phyloP scores from a whole-genome alignment of 2,888 invertebrate species.

The Pocota personata region DNA sequence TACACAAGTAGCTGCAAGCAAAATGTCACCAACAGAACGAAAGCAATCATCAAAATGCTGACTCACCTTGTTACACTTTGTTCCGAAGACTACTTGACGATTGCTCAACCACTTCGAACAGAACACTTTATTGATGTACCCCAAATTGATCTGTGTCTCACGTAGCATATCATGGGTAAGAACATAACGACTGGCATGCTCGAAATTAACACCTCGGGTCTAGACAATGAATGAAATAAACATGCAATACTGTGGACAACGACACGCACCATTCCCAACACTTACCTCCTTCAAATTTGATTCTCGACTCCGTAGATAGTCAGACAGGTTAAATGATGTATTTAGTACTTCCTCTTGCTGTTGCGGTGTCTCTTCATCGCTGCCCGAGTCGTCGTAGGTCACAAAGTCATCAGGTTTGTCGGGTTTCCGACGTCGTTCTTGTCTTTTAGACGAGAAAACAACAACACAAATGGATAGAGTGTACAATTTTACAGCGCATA shows the following conservation, averaged over 20 bases:
- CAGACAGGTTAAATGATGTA: conserved; percentile 93
- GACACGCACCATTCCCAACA: background rate
- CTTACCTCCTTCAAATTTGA: conserved; percentile 87
- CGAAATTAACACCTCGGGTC: conserved; percentile 87
- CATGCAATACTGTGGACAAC: no score
- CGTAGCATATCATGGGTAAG: conserved; percentile 94
- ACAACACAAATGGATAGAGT: background rate
- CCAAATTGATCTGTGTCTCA: conserved; percentile 91
- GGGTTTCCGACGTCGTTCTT: conserved; percentile 90
- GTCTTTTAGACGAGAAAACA: conserved; percentile 79
- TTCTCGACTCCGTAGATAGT: conserved; percentile 92
- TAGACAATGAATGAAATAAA: conserved; percentile 64
- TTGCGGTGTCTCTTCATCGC: conserved; percentile 91
- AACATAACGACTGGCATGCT: conserved; percentile 94
- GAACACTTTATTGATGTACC: conserved; percentile 96
- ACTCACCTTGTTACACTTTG: conserved; percentile 96
- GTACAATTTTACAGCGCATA: background rate
- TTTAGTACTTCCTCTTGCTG: conserved; percentile 89
- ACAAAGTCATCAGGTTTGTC: conserved; percentile 96
- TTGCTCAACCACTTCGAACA: conserved; percentile 98
- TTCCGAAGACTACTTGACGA: conserved; percentile 97
- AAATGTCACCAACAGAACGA: background rate
- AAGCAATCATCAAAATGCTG: background rate
- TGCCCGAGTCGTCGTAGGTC: conserved; percentile 93
- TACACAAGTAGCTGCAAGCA: conserved; percentile 91